Evolutionary conservation across 2,888 invertebrate genomes (phyloP).

Genomic region (Drosophila dives): DNA sequence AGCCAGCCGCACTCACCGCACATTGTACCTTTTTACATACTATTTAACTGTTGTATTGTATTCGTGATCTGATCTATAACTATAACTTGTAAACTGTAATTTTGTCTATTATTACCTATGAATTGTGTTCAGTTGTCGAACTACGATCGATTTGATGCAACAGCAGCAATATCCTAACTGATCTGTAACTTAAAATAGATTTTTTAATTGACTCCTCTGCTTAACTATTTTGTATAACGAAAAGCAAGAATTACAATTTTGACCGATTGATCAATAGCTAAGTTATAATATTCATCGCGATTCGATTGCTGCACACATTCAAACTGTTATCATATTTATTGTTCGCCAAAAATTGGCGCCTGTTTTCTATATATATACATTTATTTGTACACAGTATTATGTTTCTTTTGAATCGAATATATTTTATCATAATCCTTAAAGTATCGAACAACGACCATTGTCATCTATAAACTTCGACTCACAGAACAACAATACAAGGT

Average conservation of each 20-base stretch:
- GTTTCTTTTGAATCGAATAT: constrained; percentile 29
- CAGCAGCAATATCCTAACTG: constrained; percentile 11
- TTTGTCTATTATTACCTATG: constrained; percentile 32
- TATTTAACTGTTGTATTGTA: constrained; percentile 76
- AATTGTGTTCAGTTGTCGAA: constrained; percentile 48
- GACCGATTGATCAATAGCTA: neutral
- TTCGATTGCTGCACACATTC: constrained; percentile 38
- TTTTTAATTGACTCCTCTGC: constrained; percentile 5
- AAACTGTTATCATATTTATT: constrained; percentile 42
- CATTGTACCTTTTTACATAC: constrained; percentile 75
- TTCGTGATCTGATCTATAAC: constrained; percentile 59
- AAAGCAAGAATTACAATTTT: constrained; percentile 10
- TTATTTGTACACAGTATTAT: constrained; percentile 44
- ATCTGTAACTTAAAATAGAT: constrained; percentile 1
- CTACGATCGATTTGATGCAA: constrained; percentile 13
- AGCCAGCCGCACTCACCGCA: constrained; percentile 76
- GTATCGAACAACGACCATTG: constrained; percentile 65
- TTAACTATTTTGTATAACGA: constrained; percentile 24
- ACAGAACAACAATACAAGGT: constrained; percentile 75
- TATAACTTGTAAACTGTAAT: constrained; percentile 48
- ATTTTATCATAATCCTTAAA: constrained; percentile 34
- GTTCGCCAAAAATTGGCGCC: constrained; percentile 23
- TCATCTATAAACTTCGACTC: constrained; percentile 61
- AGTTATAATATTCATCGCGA: constrained; percentile 5
- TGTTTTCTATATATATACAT: constrained; percentile 23